phyloP scores from a whole-genome alignment of 2,797 vertebrate species.

The Sciurus carolinensis region DNA sequence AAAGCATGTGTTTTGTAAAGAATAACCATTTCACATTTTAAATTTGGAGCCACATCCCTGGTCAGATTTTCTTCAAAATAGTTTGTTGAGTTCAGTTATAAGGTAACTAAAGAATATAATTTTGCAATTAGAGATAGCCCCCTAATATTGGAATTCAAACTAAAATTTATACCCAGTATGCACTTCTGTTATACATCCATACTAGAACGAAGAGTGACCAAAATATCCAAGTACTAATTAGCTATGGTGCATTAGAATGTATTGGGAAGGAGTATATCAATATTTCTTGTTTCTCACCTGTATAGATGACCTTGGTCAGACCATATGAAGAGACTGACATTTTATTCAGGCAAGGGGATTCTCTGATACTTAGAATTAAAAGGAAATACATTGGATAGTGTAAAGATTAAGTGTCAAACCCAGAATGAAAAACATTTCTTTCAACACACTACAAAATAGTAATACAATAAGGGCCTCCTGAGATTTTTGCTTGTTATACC shows the following conservation, averaged over 20 bases:
- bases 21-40: slow-evolving; percentile 48
- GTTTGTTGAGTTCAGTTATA: neutral
- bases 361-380: slow-evolving; percentile 28
- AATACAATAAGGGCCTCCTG: neutral
- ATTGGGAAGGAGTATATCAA: neutral
- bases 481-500: neutral
- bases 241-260: neutral
- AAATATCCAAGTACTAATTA: slow-evolving; percentile 15
- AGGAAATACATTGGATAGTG: neutral
- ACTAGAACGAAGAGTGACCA: neutral
- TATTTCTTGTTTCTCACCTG: slow-evolving; percentile 26
- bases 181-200: neutral
- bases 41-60: neutral
- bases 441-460: neutral
- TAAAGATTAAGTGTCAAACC: slow-evolving; percentile 63
- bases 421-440: slow-evolving; percentile 54
- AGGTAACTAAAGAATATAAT: neutral
- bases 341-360: slow-evolving; percentile 53
- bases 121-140: neutral
- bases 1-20: neutral
- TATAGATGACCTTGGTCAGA: neutral
- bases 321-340: slow-evolving; percentile 54
- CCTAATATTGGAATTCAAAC: slow-evolving; percentile 21
- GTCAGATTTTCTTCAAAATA: slow-evolving; percentile 33
- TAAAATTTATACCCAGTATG: neutral